Percentiles rank a stretch among this genome's conserved stretches.
Evolutionary conservation across 2,113 vertebrate species (phyloP).

Genomic region (Cyprichromis sp.): DNA sequence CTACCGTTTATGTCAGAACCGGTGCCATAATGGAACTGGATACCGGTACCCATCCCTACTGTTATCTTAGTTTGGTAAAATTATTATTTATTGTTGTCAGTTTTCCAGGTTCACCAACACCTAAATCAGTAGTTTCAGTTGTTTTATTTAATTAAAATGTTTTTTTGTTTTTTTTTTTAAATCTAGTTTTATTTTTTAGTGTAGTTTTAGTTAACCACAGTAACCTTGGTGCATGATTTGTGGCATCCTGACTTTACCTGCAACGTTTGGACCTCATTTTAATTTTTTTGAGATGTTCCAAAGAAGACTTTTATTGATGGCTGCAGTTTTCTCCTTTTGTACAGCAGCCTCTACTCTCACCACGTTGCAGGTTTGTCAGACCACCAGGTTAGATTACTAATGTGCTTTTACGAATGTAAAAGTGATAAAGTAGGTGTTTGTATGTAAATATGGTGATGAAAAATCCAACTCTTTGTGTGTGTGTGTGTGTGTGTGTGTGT

Average conservation of each 20-base stretch:
- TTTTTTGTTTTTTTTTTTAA: no score
- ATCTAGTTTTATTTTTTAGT: neutral
- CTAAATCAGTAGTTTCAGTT: no score
- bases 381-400: neutral
- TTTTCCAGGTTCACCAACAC: no score
- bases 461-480: neutral
- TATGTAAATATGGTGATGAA: accelerated
- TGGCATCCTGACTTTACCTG: accelerated
- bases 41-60: no score
- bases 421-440: neutral
- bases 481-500: no score
- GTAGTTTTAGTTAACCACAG: neutral
- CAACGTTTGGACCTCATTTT: neutral
- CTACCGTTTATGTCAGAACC: neutral
- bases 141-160: no score
- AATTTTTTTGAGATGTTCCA: neutral
- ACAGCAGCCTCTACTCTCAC: neutral
- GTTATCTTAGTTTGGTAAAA: no score
- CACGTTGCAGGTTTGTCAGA: accelerated
- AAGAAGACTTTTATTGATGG: neutral
- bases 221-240: neutral
- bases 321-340: neutral
- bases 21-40: no score
- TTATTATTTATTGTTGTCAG: no score
- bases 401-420: neutral